Evolutionary conservation across 2,113 vertebrate genomes (phyloP).

Genomic region (Ptilorrhoa leucosticta): DNA sequence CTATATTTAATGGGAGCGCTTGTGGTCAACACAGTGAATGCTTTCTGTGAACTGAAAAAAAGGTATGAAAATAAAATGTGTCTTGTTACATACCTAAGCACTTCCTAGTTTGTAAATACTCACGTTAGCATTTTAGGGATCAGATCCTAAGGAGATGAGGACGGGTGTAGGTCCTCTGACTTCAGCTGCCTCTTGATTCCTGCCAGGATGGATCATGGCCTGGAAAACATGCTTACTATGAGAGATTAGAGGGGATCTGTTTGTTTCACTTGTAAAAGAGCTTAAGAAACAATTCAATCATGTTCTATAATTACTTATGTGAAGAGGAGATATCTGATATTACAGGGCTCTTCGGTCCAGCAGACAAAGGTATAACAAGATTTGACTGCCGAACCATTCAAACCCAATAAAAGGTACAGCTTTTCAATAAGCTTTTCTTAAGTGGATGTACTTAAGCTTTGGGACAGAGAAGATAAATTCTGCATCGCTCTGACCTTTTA

Average conservation of each 20-base stretch:
- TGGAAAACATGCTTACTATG: constrained; percentile 47
- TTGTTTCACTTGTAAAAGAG: constrained; percentile 39
- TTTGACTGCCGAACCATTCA: background rate
- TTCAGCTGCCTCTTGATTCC: background rate
- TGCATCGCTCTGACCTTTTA: background rate
- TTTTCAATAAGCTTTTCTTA: background rate
- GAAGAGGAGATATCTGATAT: background rate
- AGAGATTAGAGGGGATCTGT: constrained; percentile 15
- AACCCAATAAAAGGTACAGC: background rate
- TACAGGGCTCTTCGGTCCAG: background rate
- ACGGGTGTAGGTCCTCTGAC: background rate
- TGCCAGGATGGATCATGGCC: background rate
- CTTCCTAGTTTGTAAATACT: background rate
- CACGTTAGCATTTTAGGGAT: background rate
- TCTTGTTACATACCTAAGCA: background rate
- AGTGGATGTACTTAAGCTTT: background rate
- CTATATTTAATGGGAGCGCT: background rate
- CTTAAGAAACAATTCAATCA: constrained; percentile 47
- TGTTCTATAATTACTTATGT: constrained; percentile 16
- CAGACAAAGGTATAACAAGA: background rate
- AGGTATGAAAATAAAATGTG: background rate
- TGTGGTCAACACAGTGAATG: background rate
- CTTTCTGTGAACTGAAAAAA: background rate
- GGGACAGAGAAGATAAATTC: background rate
- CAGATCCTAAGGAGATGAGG: background rate